A percentile compares a stretch with the other conserved stretches of the same genome.
These are phyloP conservation scores for Leptinotarsa haldemani DNA, from an alignment of 2,888 invertebrate genomes.

Conservation along the genomic window DNA sequence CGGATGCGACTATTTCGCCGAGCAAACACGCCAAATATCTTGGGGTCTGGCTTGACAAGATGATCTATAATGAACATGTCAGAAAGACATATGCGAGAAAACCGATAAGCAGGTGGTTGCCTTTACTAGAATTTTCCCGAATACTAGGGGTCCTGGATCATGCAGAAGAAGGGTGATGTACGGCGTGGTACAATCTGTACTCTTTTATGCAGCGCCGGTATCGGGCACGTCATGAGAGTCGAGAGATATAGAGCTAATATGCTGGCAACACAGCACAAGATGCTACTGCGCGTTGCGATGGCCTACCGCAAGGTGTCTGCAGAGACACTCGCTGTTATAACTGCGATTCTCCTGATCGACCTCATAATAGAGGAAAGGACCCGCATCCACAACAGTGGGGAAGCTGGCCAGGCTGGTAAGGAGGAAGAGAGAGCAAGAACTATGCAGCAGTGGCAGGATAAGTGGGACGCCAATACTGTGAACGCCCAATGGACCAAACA, in stretches of 20 bases:
- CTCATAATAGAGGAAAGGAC: conserved; percentile 36
- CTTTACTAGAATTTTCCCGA: conserved; percentile 30
- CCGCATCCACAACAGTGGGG: background rate
- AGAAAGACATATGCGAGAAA: conserved; percentile 8
- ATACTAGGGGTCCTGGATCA: conserved; percentile 24
- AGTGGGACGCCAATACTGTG: conserved; percentile 12
- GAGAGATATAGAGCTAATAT: conserved; percentile 21
- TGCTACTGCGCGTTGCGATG: conserved; percentile 12
- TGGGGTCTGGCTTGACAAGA: conserved; percentile 1
- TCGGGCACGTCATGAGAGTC: conserved; percentile 28
- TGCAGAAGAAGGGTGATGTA: conserved; percentile 27
- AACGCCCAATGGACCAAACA: conserved; percentile 25
- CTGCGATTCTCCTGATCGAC: conserved; percentile 35
- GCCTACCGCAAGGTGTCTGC: conserved; percentile 37
- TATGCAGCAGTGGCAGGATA: conserved; percentile 15
- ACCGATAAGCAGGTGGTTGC: background rate
- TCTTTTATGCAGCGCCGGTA: conserved; percentile 23
- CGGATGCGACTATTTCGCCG: too few relatives aligned
- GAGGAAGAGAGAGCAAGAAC: background rate
- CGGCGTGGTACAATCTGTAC: conserved; percentile 26
- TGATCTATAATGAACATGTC: conserved; percentile 20
- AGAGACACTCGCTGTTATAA: conserved; percentile 32
- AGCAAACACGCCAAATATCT: too few relatives aligned
- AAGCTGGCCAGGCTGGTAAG: background rate
- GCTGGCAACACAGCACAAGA: conserved; percentile 23